Conservation (phyloP, 2,797 vertebrate genomes). For the Decapterus maruadsi region DNA sequence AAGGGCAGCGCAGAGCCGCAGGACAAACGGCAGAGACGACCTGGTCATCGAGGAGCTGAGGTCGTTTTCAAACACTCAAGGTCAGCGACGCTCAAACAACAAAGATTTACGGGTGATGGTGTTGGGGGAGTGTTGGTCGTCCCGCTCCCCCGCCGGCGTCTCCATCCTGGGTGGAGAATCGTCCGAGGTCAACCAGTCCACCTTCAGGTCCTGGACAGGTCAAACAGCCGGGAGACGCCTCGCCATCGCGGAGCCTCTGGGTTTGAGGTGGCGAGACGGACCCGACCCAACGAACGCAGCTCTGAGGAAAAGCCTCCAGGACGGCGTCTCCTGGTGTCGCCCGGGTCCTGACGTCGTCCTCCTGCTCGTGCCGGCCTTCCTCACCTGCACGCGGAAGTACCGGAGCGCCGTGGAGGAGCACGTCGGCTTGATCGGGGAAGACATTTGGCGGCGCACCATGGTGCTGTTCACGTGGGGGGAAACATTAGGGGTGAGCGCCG, state of each 20-base stretch:
- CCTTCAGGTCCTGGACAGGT: slow-evolving; percentile 72
- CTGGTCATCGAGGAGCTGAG: not conserved
- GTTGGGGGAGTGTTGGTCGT: slow-evolving; percentile 81
- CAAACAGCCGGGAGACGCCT: slow-evolving; percentile 65
- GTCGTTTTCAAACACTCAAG: slow-evolving; percentile 29
- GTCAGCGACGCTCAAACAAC: slow-evolving; percentile 10
- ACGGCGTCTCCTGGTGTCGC: slow-evolving; percentile 59
- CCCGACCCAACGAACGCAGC: not conserved
- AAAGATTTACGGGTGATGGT: slow-evolving; percentile 75
- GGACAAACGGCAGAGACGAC: not conserved
- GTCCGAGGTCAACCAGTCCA: not conserved
- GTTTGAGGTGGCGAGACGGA: slow-evolving; percentile 81
- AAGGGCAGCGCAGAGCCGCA: not conserved
- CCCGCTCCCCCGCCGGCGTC: slow-evolving; percentile 50
- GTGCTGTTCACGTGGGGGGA: slow-evolving; percentile 84
- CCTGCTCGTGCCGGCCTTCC: slow-evolving; percentile 78
- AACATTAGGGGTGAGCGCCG: slow-evolving; percentile 72
- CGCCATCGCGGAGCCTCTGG: slow-evolving; percentile 61
- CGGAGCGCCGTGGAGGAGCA: slow-evolving; percentile 73
- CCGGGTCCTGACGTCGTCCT: slow-evolving; percentile 76
- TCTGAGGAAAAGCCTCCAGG: slow-evolving; percentile 51
- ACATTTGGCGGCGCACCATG: slow-evolving; percentile 70
- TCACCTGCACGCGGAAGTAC: slow-evolving; percentile 78
- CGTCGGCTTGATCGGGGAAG: slow-evolving; percentile 66
- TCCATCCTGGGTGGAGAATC: slow-evolving; percentile 68